A percentile compares a stretch with the other conserved stretches of the same genome.
Evolutionary conservation across 2,888 invertebrate genomes (phyloP).

Genomic region (Archaeoteleia sp.): DNA sequence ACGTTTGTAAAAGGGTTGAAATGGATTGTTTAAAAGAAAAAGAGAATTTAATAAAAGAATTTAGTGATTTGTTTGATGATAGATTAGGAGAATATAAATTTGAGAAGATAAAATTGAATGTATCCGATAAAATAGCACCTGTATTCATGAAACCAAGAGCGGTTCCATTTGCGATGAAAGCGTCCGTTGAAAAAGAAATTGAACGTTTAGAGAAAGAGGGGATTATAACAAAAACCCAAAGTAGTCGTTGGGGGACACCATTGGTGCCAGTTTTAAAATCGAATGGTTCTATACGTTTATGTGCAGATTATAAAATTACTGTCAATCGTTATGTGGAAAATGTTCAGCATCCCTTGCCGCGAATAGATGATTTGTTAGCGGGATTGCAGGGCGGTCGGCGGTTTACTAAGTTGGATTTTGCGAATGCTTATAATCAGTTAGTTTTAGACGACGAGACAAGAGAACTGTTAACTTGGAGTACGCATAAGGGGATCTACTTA

Average conservation of each 20-base stretch:
- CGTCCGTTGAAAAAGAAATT: slow-evolving; percentile 52
- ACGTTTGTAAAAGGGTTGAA: too few relatives aligned
- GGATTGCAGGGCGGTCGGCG: slow-evolving; percentile 10
- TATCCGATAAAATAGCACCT: slow-evolving; percentile 25
- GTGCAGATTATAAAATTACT: slow-evolving; percentile 66
- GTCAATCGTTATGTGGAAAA: slow-evolving; percentile 60
- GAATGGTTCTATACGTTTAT: slow-evolving; percentile 62
- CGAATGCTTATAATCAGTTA: slow-evolving; percentile 18
- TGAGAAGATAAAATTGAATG: slow-evolving; percentile 31
- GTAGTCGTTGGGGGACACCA: slow-evolving; percentile 63
- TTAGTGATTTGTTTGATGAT: slow-evolving; percentile 20
- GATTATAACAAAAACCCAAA: slow-evolving; percentile 50
- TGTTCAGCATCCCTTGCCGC: slow-evolving; percentile 53
- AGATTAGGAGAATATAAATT: slow-evolving; percentile 28
- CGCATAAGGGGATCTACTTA: slow-evolving; percentile 18
- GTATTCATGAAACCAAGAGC: slow-evolving; percentile 36
- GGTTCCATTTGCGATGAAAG: slow-evolving; percentile 31
- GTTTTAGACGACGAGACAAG: slow-evolving; percentile 1
- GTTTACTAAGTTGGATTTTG: slow-evolving; percentile 18
- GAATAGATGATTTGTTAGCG: slow-evolving; percentile 46
- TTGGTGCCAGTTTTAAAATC: slow-evolving; percentile 67
- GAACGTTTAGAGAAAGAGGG: slow-evolving; percentile 47
- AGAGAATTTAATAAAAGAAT: slow-evolving; percentile 19
- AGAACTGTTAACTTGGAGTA: slow-evolving; percentile 23
- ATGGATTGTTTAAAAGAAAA: too few relatives aligned